Evolutionary conservation across 1,140 invertebrate genomes (phyloP), one percentile per base, ranked within the genome.

Genomic region (Brachionus paranguensis): DNA sequence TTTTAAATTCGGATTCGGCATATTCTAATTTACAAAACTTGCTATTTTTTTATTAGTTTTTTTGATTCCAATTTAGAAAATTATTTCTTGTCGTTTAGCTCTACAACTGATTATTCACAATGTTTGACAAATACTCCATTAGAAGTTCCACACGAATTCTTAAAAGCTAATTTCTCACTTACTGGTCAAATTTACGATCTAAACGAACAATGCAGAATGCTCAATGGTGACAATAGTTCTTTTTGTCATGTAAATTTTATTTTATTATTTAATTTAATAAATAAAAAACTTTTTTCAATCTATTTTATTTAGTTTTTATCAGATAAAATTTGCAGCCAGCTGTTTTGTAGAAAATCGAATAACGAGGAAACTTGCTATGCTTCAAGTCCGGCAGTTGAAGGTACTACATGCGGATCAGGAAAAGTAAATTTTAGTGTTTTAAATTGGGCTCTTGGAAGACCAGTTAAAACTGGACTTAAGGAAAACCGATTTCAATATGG

Each of bases 161-260:
- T 14, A 68, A 68, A 68, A 29, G 29, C 27, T 33, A 68, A 68
- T 29, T 68, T 33, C n/a, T 33, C 27, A 17, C n/a, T 68, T 5
- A 68, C 64, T 68, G 74, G 74, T 53, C 64, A 68, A 29, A 27
- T 68, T 27, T 78, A n/a, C 11, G 74, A 12, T 53, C 29, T 14
- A 41, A 53, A 78, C 29, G 20, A 43, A 11, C 74, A 78, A 53
- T 78, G 74, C 11, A 45, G 37, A 78, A 78, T 78, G 74, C 12
- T 12, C 1, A 27, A 41, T 53, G 74, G 74, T 11, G 11, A 45
- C 12, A 78, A n/a, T 45, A 41, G 37, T 27, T 27, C 74, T 11
- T 78, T 78, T 17, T 78, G 74, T 33, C 74, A 45, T 11, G 74
- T 78, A 78, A 45, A 6, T 47, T 33, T 47, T 24, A 27, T 24